A percentile compares a stretch with the other conserved stretches of the same genome.
Conservation (phyloP, 2,797 vertebrate genomes). For the Antennarius maculatus region DNA sequence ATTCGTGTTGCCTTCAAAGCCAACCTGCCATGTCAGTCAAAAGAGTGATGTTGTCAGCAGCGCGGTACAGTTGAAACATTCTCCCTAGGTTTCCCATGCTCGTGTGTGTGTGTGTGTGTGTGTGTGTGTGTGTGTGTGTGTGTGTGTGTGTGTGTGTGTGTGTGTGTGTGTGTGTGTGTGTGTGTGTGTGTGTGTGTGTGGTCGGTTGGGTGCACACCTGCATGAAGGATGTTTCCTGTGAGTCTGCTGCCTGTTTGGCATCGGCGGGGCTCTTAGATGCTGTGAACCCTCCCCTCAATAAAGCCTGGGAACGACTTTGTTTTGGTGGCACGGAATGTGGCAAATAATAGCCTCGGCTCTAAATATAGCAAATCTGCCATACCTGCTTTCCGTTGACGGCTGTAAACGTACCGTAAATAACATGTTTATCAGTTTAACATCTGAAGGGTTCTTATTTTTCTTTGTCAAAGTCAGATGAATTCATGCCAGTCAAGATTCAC, state of each 20-base stretch:
- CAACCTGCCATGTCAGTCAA: slow-evolving; percentile 44
- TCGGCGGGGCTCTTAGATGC: slow-evolving; percentile 43
- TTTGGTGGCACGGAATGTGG: slow-evolving; percentile 46
- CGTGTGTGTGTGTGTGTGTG: neutral
- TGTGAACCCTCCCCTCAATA: slow-evolving; percentile 50
- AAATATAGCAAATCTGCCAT: slow-evolving; percentile 44
- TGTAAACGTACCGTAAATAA: neutral
- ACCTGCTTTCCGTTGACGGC: slow-evolving; percentile 15
- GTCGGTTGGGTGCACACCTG: neutral
- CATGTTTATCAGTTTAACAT: neutral
- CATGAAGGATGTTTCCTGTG: slow-evolving; percentile 22
- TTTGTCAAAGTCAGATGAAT: neutral
- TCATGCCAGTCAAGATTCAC: neutral
- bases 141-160: slow-evolving; percentile 8
- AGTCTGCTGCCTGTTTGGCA: slow-evolving; percentile 54
- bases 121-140: slow-evolving; percentile 10
- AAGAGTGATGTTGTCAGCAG: slow-evolving; percentile 61
- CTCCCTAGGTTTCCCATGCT: slow-evolving; percentile 34
- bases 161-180: slow-evolving; percentile 2
- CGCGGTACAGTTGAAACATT: slow-evolving; percentile 17
- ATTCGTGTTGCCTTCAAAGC: slow-evolving; percentile 72
- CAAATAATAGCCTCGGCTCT: slow-evolving; percentile 40
- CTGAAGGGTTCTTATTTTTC: neutral
- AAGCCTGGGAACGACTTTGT: slow-evolving; percentile 57
- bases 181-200: slow-evolving; percentile 12